A percentile compares a stretch with the other conserved stretches of the same genome.
Evolutionary conservation across 1,140 invertebrate species (phyloP).

Genomic region (Liolophura sinensis): DNA sequence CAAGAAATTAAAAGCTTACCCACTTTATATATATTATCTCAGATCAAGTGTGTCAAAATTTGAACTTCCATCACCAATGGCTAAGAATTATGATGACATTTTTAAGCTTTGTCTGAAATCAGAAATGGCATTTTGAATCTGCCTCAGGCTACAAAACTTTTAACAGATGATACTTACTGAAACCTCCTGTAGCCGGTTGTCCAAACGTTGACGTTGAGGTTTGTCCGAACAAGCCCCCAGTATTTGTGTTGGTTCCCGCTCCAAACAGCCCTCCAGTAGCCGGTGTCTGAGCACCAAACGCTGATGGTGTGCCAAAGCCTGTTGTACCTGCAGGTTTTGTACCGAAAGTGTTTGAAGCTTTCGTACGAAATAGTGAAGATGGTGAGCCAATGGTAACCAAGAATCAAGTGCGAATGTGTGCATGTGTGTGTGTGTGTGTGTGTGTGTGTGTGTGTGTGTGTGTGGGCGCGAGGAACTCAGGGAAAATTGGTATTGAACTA

Average conservation of each 20-base stretch:
- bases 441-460: not conserved
- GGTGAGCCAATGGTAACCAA: not conserved
- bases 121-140: not conserved
- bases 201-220: constrained; percentile 15
- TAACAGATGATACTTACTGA: constrained; percentile 15
- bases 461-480: not conserved
- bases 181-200: constrained; percentile 16
- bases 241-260: constrained; percentile 15
- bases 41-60: constrained; percentile 17
- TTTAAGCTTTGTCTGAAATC: constrained; percentile 11
- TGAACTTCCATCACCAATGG: constrained; percentile 5
- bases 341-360: not conserved
- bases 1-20: too few relatives aligned
- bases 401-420: not conserved
- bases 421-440: not conserved
- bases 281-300: constrained; percentile 21
- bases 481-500: not conserved
- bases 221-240: constrained; percentile 28
- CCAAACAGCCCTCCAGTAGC: constrained; percentile 39
- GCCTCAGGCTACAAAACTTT: too few relatives aligned
- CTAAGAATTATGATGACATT: constrained; percentile 15
- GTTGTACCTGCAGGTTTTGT: not conserved
- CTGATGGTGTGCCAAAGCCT: constrained; percentile 26
- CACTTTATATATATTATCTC: not conserved
- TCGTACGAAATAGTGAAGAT: not conserved